Evolutionary conservation across 2,888 invertebrate genomes (phyloP), one percentile per base, ranked within the genome.

Genomic region (Disparrhopalites patrizii): DNA sequence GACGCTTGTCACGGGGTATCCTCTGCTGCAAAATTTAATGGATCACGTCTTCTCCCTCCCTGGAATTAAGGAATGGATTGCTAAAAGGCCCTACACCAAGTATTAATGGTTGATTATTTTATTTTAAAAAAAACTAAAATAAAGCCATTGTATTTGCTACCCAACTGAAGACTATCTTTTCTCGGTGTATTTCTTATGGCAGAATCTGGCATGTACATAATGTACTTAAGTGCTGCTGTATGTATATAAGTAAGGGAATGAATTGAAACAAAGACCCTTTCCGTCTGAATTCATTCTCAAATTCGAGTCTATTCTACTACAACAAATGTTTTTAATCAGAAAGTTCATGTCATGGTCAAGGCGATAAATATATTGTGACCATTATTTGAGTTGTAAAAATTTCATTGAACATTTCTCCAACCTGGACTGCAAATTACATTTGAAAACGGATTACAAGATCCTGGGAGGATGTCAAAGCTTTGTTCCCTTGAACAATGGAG

Each of bases 391-490:
- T n/a, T n/a, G n/a, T n/a, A n/a, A n/a, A n/a, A n/a, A n/a, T n/a
- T n/a, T n/a, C 5, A 28, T 25, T 20, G 20, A 23, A 52, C 52
- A 3, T 52, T 25, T 52, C 27, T 52, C 3, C 10, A 3, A 50
- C 50, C 5, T 50, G n/a, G n/a, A n/a, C n/a, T n/a, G n/a, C n/a
- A n/a, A n/a, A n/a, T n/a, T n/a, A n/a, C n/a, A n/a, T n/a, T n/a
- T n/a, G n/a, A n/a, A n/a, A n/a, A n/a, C n/a, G n/a, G n/a, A n/a
- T n/a, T n/a, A n/a, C n/a, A n/a, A n/a, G n/a, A n/a, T 54, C 20
- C 28, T 54, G 13, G 30, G 54, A 33, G 54, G 54, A n/a, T 54
- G 54, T 20, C 30, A 30, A 5, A 31, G 33, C 20, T 54, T 54
- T n/a, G 20, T 31, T n/a, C n/a, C n/a, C n/a, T n/a, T n/a, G n/a